phyloP scores from a whole-genome alignment of 2,113 vertebrate genomes.

The Anolis sagrei region DNA sequence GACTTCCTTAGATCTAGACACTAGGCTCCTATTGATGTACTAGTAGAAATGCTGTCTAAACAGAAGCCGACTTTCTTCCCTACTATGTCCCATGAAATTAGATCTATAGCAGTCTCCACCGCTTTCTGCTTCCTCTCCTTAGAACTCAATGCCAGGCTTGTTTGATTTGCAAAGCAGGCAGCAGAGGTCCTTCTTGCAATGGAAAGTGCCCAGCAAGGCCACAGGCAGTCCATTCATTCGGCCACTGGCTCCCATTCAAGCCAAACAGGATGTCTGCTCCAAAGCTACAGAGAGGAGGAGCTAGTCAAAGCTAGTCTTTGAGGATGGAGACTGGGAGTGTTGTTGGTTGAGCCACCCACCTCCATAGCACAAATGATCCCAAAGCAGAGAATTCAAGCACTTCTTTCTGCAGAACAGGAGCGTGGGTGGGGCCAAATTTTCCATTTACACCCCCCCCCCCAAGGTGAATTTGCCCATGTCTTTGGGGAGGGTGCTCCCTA shows the following conservation, averaged over 20 bases:
- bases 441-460: background rate
- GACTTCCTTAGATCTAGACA: too few species aligned
- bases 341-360: slow-evolving; percentile 11
- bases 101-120: background rate
- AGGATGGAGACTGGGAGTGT: background rate
- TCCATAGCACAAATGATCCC: background rate
- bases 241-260: slow-evolving; percentile 59
- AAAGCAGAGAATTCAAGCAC: background rate
- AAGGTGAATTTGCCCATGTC: background rate
- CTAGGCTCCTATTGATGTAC: too few species aligned
- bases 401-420: background rate
- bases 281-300: background rate
- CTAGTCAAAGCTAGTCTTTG: too few species aligned
- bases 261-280: slow-evolving; percentile 30
- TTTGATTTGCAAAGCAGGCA: slow-evolving; percentile 35
- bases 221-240: slow-evolving; percentile 56
- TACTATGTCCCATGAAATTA: background rate
- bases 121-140: background rate
- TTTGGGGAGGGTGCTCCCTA: too few species aligned
- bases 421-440: background rate
- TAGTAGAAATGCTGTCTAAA: background rate
- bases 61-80: background rate
- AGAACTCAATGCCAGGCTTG: rapidly evolving
- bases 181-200: background rate
- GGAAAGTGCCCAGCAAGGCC: rapidly evolving